These are phyloP conservation scores for Geophilus truncorum DNA, from an alignment of 2,888 invertebrate genomes.

Conservation along the genomic window DNA sequence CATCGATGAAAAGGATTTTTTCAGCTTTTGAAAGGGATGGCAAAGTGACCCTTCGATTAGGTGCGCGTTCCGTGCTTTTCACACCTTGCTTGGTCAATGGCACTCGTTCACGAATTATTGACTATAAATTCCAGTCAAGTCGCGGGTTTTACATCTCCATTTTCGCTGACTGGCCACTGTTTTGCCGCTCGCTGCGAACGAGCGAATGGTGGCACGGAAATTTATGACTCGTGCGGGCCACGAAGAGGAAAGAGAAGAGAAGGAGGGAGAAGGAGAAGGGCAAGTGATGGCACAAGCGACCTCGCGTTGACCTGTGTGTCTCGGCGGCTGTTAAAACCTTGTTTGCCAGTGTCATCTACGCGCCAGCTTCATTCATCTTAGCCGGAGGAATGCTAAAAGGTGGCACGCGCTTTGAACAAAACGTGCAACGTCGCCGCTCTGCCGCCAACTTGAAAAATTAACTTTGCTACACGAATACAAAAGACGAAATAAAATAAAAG, in stretches of 20 bases:
- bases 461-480: background rate
- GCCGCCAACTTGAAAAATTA: background rate
- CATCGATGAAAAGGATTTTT: slow-evolving; percentile 14
- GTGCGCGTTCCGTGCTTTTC: background rate
- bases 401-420: background rate
- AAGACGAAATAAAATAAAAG: background rate
- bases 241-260: background rate
- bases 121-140: background rate
- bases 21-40: background rate
- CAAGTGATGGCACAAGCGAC: slow-evolving; percentile 20
- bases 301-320: slow-evolving; percentile 18
- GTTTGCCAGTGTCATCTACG: slow-evolving; percentile 21
- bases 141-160: background rate
- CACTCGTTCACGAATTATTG: background rate
- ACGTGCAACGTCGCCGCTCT: background rate
- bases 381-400: background rate
- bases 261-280: slow-evolving; percentile 14
- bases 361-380: slow-evolving; percentile 21
- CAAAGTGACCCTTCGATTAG: background rate
- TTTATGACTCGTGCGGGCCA: slow-evolving; percentile 1
- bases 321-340: slow-evolving; percentile 21
- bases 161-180: background rate
- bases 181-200: background rate
- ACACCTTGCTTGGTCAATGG: background rate
- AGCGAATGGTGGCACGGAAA: slow-evolving; percentile 7